Evolutionary conservation across 1,140 invertebrate genomes (phyloP).

Genomic region (Portunus trituberculatus): DNA sequence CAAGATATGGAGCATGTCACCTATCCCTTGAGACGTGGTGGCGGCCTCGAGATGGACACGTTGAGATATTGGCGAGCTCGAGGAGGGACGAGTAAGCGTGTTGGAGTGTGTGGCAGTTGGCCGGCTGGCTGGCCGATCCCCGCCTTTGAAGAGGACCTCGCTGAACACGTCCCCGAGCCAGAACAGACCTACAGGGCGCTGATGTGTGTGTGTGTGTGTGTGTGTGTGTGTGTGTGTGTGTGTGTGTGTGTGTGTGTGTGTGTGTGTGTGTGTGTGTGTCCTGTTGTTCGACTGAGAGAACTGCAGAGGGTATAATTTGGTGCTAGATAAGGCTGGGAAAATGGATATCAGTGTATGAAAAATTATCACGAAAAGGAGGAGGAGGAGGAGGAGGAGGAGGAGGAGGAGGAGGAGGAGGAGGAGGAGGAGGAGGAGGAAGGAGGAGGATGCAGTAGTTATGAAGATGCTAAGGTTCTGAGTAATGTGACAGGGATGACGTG

Average conservation of each 20-base stretch:
- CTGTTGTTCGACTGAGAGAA: not conserved
- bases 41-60: not conserved
- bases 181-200: not conserved
- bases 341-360: not conserved
- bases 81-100: not conserved
- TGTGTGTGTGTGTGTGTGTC: not conserved
- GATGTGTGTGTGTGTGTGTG: not conserved
- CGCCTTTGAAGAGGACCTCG: not conserved
- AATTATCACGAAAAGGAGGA: not conserved
- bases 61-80: not conserved
- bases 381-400: not conserved
- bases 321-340: not conserved
- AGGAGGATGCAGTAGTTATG: not conserved
- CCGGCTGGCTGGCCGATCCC: not conserved
- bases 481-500: too few species aligned
- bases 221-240: constrained; percentile 20
- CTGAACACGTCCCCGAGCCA: not conserved
- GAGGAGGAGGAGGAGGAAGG: not conserved
- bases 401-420: not conserved
- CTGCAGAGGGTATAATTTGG: not conserved
- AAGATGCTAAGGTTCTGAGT: too few species aligned
- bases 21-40: not conserved
- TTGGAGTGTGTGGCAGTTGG: not conserved
- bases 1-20: not conserved
- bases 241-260: constrained; percentile 17